phyloP scores from a whole-genome alignment of 1,140 invertebrate species.

The Aphidius gifuensis region DNA sequence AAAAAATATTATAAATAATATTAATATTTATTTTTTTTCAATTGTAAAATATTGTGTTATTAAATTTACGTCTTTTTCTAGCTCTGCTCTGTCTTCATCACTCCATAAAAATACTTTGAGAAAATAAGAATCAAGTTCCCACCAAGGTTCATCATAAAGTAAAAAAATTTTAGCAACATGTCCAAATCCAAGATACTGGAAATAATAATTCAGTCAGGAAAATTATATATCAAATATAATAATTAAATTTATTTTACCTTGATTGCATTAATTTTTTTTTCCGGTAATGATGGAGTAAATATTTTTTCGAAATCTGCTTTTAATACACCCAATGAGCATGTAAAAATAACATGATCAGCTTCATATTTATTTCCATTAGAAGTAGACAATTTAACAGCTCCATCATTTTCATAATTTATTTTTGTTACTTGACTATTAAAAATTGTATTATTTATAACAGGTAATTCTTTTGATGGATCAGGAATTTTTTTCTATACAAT shows the following conservation, averaged over 20 bases:
- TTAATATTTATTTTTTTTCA: not conserved
- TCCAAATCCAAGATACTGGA: slow-evolving; percentile 55
- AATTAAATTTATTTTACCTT: slow-evolving; percentile 41
- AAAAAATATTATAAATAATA: not conserved
- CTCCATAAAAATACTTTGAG: slow-evolving; percentile 57
- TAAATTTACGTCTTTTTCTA: slow-evolving; percentile 28
- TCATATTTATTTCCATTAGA: slow-evolving; percentile 56
- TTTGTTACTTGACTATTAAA: slow-evolving; percentile 41
- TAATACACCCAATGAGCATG: slow-evolving; percentile 67
- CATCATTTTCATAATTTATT: slow-evolving; percentile 38
- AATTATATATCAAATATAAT: not conserved
- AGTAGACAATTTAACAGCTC: slow-evolving; percentile 38
- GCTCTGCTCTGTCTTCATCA: slow-evolving; percentile 46
- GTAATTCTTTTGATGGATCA: slow-evolving; percentile 28
- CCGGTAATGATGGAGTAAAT: slow-evolving; percentile 63
- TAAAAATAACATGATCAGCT: slow-evolving; percentile 68
- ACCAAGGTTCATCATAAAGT: slow-evolving; percentile 62
- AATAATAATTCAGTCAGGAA: slow-evolving; percentile 22
- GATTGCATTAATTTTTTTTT: slow-evolving; percentile 61
- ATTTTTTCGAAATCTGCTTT: slow-evolving; percentile 60
- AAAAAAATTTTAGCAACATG: slow-evolving; percentile 68
- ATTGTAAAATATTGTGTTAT: not conserved
- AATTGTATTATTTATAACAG: slow-evolving; percentile 41
- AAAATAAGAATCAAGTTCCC: slow-evolving; percentile 46
- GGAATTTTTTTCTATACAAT: slow-evolving; percentile 41